A percentile compares a stretch with the other conserved stretches of the same genome.
Evolutionary conservation across 2,113 vertebrate species (phyloP).

Genomic region (Brachyhypopomus gauderio): DNA sequence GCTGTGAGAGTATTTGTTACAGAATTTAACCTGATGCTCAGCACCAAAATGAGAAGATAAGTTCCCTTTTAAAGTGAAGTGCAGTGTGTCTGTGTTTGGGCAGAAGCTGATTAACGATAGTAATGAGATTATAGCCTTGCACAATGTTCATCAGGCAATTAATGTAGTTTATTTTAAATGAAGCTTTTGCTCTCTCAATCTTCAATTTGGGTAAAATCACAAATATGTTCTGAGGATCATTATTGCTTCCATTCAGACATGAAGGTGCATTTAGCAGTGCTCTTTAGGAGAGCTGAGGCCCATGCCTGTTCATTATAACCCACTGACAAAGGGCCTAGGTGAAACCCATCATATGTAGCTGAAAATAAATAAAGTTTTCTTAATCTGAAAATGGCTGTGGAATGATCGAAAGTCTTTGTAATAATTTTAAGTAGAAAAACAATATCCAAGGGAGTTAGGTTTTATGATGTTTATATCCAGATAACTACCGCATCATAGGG

Average conservation of each 20-base stretch:
- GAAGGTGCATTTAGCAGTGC: slow-evolving; percentile 52
- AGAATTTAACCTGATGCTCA: no score
- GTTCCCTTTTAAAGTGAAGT: background rate
- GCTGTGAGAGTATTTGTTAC: no score
- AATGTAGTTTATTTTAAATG: slow-evolving; percentile 21
- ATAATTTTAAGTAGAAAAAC: slow-evolving; percentile 11
- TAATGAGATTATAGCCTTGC: background rate
- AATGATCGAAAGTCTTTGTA: background rate
- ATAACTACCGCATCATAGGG: slow-evolving; percentile 76
- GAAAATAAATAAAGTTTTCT: no score
- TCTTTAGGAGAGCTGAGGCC: slow-evolving; percentile 44
- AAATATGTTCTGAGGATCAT: slow-evolving; percentile 49
- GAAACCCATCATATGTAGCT: slow-evolving; percentile 31
- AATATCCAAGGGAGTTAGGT: background rate
- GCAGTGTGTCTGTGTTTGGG: no score
- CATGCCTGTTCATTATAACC: slow-evolving; percentile 18
- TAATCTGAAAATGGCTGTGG: background rate
- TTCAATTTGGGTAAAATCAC: slow-evolving; percentile 30
- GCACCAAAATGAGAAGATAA: background rate
- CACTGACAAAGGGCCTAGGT: slow-evolving; percentile 38
- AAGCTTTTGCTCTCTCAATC: slow-evolving; percentile 12
- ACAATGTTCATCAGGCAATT: slow-evolving; percentile 30
- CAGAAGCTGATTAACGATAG: background rate
- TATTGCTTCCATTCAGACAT: slow-evolving; percentile 47
- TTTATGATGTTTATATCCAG: slow-evolving; percentile 40